Evolutionary conservation across 2,888 invertebrate genomes (phyloP), one percentile per base, ranked within the genome.

Genomic region (Orchesellides sinensis): DNA sequence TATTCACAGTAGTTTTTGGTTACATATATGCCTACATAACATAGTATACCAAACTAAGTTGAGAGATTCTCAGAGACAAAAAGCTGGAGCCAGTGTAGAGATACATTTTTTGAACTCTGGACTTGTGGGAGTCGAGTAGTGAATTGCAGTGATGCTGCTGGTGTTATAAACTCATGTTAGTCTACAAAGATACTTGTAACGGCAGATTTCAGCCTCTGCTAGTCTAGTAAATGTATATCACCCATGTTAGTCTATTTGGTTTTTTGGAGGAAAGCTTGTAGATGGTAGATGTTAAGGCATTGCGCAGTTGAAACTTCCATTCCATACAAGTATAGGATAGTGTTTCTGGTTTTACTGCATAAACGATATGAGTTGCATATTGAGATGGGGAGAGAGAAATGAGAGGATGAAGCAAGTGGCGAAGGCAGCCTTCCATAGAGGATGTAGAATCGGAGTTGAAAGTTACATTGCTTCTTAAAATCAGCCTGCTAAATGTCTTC

Each of bases 261-360:
- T 59, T 29, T 3, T 29, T 59, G 27, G 59, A 65, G 56, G 49
- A 61, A 61, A 35, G 59, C 47, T 47, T 19, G 45, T 78, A 56
- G 56, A 45, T 59, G 21, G 74, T 23, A 25, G 23, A 74, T 45
- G 73, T 25, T 29, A 29, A 54, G 63, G 68, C 69, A 52, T 47
- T 78, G 78, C 78, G 78, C 78, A 78, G 78, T 78, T 61, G 69
- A 78, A 77, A 35, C 21, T 78, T 78, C 78, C 78, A 78, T 69
- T 61, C 59, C 54, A 61, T 69, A 68, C 66, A 77, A 59, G 35
- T 56, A 59, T 56, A 77, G 75, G 75, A 77, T 77, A 68, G 66
- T 65, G 65, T 54, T 65, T 66, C 54, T 73, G n/a, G 54, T 47
- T 77, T 66, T 59, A n/a, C n/a, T n/a, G 52, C 73, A 32, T 35